Base-by-base conservation (phyloP, 2,797 vertebrate species). In the Darevskia mixta region DNA sequence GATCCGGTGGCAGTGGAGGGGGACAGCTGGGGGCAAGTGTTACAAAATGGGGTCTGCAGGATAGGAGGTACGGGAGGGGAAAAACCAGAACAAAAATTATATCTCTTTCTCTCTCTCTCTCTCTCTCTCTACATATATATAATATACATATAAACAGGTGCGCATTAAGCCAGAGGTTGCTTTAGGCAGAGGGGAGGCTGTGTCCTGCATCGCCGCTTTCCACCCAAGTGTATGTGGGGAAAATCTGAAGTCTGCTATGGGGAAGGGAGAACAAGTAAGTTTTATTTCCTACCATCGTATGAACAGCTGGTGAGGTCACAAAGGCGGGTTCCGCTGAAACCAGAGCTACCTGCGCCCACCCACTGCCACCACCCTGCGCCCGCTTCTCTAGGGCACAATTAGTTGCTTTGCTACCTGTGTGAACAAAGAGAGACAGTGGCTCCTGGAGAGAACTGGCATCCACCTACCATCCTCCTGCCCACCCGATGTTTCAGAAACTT, bases 61-160 rank as follows among this genome's bases (percentile, higher is more conserved):
- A 91, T 92, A 89, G 88, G 81, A 80, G 35, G 27, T 86, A 90
- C 78, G 88, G 84, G 79, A 67, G 85, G 49, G 49, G 83, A 83
- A 89, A 88, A 93, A 92, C 90, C 91, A 94, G 93, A 95, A 90
- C 91, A 89, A 93, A 95, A 94, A 92, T 93, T 94, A 95, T 92
- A 92, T 91, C 92, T 94, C 91, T 94, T 91, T 95, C 7, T 61
- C 6, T 61, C 58, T 5, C 32, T 84, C 69, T 58, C 83, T 95
- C 11, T 81, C 93, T 83, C 58, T 86, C 79, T 81, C 88, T 95
- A 93, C 93, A 95, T 92, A 95, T 93, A 95, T 95, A 93, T 91
- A 95, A 96, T 89, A 89, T 89, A 89, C 88, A 89, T 89, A 89
- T 89, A 86, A 89, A 89, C 93, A 95, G 61, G 64, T 49, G 86